phyloP scores from a whole-genome alignment of 2,797 vertebrate species.

The Miichthys miiuy region DNA sequence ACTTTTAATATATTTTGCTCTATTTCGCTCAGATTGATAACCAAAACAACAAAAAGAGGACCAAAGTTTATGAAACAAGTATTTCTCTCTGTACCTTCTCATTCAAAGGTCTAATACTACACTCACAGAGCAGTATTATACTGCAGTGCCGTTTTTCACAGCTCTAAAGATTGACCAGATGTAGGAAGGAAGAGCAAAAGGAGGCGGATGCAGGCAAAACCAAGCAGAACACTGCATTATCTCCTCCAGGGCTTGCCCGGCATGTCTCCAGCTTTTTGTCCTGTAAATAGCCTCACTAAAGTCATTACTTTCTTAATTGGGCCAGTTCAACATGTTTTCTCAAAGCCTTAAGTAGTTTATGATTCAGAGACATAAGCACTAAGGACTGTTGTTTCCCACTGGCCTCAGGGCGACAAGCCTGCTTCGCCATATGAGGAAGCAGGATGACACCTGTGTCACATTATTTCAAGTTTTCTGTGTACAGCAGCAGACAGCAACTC shows the following conservation, averaged over 20 bases:
- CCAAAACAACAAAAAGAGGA: background rate
- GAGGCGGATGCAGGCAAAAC: slow-evolving; percentile 9
- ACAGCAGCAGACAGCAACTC: slow-evolving; percentile 12
- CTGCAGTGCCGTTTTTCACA: slow-evolving; percentile 32
- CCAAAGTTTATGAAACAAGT: background rate
- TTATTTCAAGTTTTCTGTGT: slow-evolving; percentile 53
- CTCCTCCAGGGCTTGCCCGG: slow-evolving; percentile 68
- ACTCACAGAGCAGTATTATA: slow-evolving; percentile 1
- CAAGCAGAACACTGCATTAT: slow-evolving; percentile 42
- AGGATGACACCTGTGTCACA: slow-evolving; percentile 71
- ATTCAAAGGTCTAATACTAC: slow-evolving; percentile 11
- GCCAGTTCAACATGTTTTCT: slow-evolving; percentile 74
- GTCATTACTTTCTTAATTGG: slow-evolving; percentile 81
- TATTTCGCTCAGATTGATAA: background rate
- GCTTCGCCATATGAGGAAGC: slow-evolving; percentile 67
- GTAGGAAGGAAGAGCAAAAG: slow-evolving; percentile 12
- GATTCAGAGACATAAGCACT: slow-evolving; percentile 71
- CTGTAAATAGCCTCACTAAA: slow-evolving; percentile 78
- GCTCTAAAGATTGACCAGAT: slow-evolving; percentile 58
- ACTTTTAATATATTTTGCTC: background rate
- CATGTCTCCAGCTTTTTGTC: slow-evolving; percentile 64
- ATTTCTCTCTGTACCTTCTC: slow-evolving; percentile 2
- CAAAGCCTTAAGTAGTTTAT: slow-evolving; percentile 81
- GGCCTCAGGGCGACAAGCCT: slow-evolving; percentile 60
- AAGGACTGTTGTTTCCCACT: slow-evolving; percentile 53